Conservation (phyloP, 2,888 invertebrate species). For the Drosophila nr. fundita region DNA sequence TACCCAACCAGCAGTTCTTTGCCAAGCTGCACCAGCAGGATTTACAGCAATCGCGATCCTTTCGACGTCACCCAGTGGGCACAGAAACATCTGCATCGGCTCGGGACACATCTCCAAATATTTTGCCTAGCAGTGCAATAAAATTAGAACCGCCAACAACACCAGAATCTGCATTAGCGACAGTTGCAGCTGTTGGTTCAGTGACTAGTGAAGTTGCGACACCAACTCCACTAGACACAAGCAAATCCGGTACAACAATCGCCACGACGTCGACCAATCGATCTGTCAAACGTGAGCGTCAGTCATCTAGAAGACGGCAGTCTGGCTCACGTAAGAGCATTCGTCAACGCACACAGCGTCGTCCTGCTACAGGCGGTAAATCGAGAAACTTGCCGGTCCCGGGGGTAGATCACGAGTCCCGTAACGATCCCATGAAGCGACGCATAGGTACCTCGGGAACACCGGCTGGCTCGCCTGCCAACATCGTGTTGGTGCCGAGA, state of each 20-base stretch:
- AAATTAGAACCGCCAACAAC: conserved; percentile 12
- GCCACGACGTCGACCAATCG: conserved; percentile 18
- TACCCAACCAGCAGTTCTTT: conserved; percentile 84
- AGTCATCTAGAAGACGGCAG: conserved; percentile 85
- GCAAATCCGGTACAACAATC: not conserved
- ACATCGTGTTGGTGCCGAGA: conserved; percentile 73
- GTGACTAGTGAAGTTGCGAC: conserved; percentile 1
- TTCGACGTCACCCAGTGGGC: conserved; percentile 48
- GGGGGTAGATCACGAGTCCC: conserved; percentile 69
- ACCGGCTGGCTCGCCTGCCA: conserved; percentile 73
- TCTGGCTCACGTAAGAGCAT: conserved; percentile 83
- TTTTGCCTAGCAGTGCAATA: conserved; percentile 42
- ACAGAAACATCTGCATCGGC: conserved; percentile 28
- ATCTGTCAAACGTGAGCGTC: conserved; percentile 63
- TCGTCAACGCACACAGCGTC: conserved; percentile 82
- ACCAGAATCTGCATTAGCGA: conserved; percentile 2
- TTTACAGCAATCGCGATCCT: conserved; percentile 77
- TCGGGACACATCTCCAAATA: conserved; percentile 37
- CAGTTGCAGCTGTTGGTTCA: conserved; percentile 6
- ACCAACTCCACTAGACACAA: not conserved
- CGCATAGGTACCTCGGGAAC: conserved; percentile 57
- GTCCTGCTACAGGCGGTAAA: conserved; percentile 38
- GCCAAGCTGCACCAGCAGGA: conserved; percentile 85
- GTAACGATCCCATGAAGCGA: conserved; percentile 71
- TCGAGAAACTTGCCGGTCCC: conserved; percentile 12